phyloP scores from a whole-genome alignment of 1,140 invertebrate genomes.

The Probaryconus sp. region DNA sequence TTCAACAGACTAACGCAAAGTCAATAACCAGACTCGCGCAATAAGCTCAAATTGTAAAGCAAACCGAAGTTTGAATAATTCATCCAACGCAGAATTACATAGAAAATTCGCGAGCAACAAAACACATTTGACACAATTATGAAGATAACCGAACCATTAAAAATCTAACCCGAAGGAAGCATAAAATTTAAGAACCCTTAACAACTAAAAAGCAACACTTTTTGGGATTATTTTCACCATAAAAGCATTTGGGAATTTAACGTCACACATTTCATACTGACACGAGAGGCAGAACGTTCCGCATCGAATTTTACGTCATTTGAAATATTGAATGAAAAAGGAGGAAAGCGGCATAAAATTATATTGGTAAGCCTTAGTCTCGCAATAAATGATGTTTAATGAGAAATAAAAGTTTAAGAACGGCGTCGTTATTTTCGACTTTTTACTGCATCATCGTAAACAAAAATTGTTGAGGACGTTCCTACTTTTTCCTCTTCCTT shows the following conservation, averaged over 20 bases:
- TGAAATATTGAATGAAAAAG: too few species aligned
- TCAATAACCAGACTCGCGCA: conserved; percentile 16
- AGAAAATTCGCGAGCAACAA: conserved; percentile 8
- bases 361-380: too few species aligned
- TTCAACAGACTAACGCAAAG: conserved; percentile 21
- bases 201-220: conserved; percentile 14
- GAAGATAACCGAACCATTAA: conserved; percentile 21
- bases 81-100: conserved; percentile 27
- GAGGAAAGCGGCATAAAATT: too few species aligned
- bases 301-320: too few species aligned
- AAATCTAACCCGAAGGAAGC: not conserved
- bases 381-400: too few species aligned
- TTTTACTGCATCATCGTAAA: too few species aligned
- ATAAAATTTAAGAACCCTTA: not conserved
- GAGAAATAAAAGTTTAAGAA: too few species aligned
- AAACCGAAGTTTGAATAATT: conserved; percentile 18
- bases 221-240: conserved; percentile 1
- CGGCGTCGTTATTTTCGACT: too few species aligned
- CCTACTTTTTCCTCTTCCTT: too few species aligned
- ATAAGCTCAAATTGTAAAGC: conserved; percentile 34
- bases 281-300: too few species aligned
- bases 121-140: conserved; percentile 28
- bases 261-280: too few species aligned
- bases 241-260: conserved; percentile 3
- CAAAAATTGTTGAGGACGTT: too few species aligned